Evolutionary conservation across 2,888 invertebrate species (phyloP).

Genomic region (Phrixothrix hirtus): DNA sequence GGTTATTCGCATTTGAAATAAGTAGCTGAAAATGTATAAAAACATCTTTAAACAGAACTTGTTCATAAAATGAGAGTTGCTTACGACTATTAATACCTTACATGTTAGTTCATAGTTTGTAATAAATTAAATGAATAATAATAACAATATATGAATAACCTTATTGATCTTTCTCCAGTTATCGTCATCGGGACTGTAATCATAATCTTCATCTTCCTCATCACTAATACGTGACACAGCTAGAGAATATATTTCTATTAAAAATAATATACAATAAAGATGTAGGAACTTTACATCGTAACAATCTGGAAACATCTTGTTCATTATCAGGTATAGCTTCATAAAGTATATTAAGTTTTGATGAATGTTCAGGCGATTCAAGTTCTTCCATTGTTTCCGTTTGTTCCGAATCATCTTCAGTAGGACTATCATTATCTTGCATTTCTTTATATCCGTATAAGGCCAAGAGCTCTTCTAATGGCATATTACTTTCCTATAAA

Average conservation of each 20-base stretch:
- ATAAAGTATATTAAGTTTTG: conserved; percentile 62
- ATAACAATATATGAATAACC: conserved; percentile 45
- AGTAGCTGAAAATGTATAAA: neutral
- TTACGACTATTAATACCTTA: conserved; percentile 58
- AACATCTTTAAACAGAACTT: too few relatives aligned
- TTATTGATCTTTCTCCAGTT: conserved; percentile 77
- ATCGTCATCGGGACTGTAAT: conserved; percentile 83
- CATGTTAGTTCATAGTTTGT: neutral
- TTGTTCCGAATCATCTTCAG: conserved; percentile 54
- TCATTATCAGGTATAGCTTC: conserved; percentile 56
- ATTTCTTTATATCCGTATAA: conserved; percentile 73
- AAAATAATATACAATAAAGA: too few relatives aligned
- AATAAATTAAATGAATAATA: conserved; percentile 64
- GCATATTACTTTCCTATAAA: conserved; percentile 89
- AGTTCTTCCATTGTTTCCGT: conserved; percentile 59
- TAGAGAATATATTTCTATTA: conserved; percentile 26
- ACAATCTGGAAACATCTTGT: conserved; percentile 56
- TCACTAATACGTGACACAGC: conserved; percentile 78
- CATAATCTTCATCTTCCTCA: conserved; percentile 79
- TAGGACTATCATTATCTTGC: conserved; percentile 52
- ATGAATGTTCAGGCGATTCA: conserved; percentile 54
- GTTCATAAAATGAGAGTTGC: too few relatives aligned
- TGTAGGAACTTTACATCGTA: too few relatives aligned
- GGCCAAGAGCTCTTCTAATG: conserved; percentile 87
- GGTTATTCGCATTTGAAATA: too few relatives aligned